phyloP scores from a whole-genome alignment of 2,113 vertebrate genomes.

The Protobothrops flavoviridis region DNA sequence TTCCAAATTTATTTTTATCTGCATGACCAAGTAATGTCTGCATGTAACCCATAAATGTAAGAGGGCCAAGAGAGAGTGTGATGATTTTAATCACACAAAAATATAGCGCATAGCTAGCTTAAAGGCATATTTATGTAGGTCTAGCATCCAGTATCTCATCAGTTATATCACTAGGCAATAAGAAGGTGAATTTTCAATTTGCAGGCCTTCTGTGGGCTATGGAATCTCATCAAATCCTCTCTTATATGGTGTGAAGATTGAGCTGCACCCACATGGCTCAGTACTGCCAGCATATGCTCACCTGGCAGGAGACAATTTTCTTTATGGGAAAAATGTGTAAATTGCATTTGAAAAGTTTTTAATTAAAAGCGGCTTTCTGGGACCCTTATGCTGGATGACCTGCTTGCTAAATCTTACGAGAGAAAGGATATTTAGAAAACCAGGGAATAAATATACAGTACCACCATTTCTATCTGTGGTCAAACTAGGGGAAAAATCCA shows the following conservation, averaged over 20 bases:
- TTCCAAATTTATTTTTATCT: slow-evolving; percentile 34
- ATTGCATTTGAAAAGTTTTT: slow-evolving; percentile 51
- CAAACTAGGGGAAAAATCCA: not conserved
- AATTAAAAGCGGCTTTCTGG: slow-evolving; percentile 44
- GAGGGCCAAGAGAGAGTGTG: not conserved
- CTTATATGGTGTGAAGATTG: not conserved
- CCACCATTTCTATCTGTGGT: not conserved
- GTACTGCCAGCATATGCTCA: slow-evolving; percentile 1
- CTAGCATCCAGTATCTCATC: slow-evolving; percentile 21
- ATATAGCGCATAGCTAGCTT: slow-evolving; percentile 38
- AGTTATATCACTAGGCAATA: slow-evolving; percentile 28
- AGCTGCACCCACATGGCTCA: not conserved
- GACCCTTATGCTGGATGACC: not conserved
- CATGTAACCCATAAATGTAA: slow-evolving; percentile 27
- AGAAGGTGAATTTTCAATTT: slow-evolving; percentile 59
- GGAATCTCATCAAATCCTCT: slow-evolving; percentile 58
- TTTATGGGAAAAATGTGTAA: slow-evolving; percentile 57
- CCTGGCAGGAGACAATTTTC: slow-evolving; percentile 54
- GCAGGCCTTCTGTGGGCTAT: slow-evolving; percentile 46
- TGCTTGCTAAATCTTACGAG: not conserved
- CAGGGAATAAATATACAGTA: not conserved
- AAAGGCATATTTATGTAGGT: slow-evolving; percentile 45
- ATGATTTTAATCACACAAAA: slow-evolving; percentile 32
- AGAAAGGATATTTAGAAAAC: not conserved
- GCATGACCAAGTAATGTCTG: slow-evolving; percentile 17